Evolutionary conservation across 2,888 invertebrate species (phyloP).

Genomic region (Pemphredon lugubris): DNA sequence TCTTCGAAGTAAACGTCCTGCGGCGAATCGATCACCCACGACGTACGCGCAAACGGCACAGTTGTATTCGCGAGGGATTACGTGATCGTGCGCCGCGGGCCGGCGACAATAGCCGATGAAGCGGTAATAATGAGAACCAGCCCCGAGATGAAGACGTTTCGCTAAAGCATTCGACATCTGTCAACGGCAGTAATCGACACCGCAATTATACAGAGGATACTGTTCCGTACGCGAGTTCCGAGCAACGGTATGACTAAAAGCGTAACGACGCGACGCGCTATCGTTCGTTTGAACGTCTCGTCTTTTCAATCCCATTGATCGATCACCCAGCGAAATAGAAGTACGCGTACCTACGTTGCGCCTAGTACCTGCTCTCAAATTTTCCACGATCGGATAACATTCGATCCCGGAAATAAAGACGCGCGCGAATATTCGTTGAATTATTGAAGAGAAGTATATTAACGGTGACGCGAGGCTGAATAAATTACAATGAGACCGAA

Average conservation of each 20-base stretch:
- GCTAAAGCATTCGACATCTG: constrained; percentile 34
- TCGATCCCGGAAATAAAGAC: neutral
- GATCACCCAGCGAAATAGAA: too few relatives aligned
- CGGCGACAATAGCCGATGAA: constrained; percentile 21
- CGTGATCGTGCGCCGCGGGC: constrained; percentile 22
- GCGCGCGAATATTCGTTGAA: constrained; percentile 2
- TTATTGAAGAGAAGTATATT: neutral
- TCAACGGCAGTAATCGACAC: constrained; percentile 33
- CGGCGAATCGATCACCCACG: too few relatives aligned
- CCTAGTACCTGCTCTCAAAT: neutral
- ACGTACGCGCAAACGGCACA: neutral
- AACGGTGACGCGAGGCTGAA: neutral
- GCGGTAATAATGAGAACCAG: constrained; percentile 33
- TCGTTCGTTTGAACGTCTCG: too few relatives aligned
- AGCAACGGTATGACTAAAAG: too few relatives aligned
- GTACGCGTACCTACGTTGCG: too few relatives aligned
- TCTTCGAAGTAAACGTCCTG: too few relatives aligned
- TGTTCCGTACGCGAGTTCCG: too few relatives aligned
- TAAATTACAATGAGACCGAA: constrained; percentile 4
- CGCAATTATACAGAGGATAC: constrained; percentile 25
- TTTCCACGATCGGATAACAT: neutral
- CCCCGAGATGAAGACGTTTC: constrained; percentile 58
- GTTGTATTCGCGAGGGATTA: constrained; percentile 28
- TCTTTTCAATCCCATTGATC: too few relatives aligned
- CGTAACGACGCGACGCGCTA: too few relatives aligned